These are phyloP conservation scores for Drosophila nr. perissopoda DNA, from an alignment of 2,888 invertebrate species.

Conservation along the genomic window DNA sequence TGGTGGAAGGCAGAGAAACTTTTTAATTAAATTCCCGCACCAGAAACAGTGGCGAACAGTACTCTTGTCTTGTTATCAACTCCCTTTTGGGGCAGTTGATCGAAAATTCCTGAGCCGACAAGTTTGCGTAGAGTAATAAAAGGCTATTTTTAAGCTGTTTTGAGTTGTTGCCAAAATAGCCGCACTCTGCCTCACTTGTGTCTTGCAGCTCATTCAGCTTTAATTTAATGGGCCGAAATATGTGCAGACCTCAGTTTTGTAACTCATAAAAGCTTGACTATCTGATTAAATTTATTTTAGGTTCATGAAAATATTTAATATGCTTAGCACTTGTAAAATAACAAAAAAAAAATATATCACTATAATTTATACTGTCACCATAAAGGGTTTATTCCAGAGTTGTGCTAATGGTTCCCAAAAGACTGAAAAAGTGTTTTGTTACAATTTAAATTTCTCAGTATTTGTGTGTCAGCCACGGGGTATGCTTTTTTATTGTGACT, in stretches of 20 bases:
- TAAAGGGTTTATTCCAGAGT: background rate
- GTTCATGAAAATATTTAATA: background rate
- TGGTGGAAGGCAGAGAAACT: conserved; percentile 55
- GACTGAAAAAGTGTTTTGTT: background rate
- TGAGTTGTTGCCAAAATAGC: conserved; percentile 24
- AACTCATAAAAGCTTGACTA: background rate
- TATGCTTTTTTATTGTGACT: background rate
- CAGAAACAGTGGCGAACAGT: conserved; percentile 15
- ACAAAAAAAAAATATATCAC: background rate
- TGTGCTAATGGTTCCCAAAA: background rate
- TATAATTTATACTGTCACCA: background rate
- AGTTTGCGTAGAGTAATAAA: conserved; percentile 59
- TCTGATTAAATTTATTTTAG: background rate
- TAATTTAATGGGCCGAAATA: conserved; percentile 9
- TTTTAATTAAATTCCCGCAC: conserved; percentile 73
- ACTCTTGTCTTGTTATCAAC: conserved; percentile 29
- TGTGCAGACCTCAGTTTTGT: background rate
- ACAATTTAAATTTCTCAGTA: background rate
- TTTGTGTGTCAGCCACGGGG: background rate
- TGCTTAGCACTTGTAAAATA: background rate
- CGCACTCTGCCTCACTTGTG: background rate
- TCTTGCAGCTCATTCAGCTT: conserved; percentile 13
- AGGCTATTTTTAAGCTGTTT: conserved; percentile 43
- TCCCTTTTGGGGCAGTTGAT: conserved; percentile 17
- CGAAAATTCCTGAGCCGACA: conserved; percentile 49